phyloP scores from a whole-genome alignment of 2,888 invertebrate genomes.

The Nemotelus pantherinus region DNA sequence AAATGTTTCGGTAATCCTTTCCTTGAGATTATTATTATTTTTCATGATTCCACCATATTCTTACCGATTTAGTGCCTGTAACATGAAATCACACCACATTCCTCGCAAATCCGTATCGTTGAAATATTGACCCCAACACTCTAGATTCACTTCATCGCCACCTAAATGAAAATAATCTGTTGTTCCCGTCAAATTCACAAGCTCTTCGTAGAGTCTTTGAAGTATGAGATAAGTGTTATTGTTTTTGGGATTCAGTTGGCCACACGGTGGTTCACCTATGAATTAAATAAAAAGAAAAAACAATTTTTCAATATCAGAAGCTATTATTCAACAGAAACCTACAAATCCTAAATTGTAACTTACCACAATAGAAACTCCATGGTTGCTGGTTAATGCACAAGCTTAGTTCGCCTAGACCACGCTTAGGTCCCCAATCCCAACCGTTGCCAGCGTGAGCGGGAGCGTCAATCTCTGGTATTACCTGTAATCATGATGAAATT shows the following conservation, averaged over 20 bases:
- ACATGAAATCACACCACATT: constrained; percentile 82
- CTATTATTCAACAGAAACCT: constrained; percentile 28
- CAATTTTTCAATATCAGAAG: constrained; percentile 23
- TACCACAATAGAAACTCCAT: constrained; percentile 80
- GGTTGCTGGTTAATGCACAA: constrained; percentile 84
- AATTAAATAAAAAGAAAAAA: background rate
- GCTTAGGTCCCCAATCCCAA: constrained; percentile 83
- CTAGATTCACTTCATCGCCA: constrained; percentile 74
- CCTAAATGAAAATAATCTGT: constrained; percentile 85
- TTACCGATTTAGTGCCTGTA: constrained; percentile 69
- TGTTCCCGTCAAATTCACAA: constrained; percentile 77
- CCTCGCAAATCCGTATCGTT: constrained; percentile 81
- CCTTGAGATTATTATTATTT: too few species aligned
- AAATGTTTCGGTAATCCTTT: too few species aligned
- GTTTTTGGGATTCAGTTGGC: constrained; percentile 84
- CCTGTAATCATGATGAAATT: constrained; percentile 67
- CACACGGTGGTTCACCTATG: constrained; percentile 81
- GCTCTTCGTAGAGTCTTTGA: constrained; percentile 78
- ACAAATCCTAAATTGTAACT: too few species aligned
- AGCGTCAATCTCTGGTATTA: constrained; percentile 89
- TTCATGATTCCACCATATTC: background rate
- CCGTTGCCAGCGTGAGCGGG: constrained; percentile 91
- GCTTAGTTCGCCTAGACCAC: constrained; percentile 80
- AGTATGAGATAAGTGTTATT: constrained; percentile 78
- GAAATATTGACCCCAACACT: constrained; percentile 80